These are phyloP conservation scores for Marmota monax DNA, from an alignment of 2,113 vertebrate species.

Conservation along the genomic window DNA sequence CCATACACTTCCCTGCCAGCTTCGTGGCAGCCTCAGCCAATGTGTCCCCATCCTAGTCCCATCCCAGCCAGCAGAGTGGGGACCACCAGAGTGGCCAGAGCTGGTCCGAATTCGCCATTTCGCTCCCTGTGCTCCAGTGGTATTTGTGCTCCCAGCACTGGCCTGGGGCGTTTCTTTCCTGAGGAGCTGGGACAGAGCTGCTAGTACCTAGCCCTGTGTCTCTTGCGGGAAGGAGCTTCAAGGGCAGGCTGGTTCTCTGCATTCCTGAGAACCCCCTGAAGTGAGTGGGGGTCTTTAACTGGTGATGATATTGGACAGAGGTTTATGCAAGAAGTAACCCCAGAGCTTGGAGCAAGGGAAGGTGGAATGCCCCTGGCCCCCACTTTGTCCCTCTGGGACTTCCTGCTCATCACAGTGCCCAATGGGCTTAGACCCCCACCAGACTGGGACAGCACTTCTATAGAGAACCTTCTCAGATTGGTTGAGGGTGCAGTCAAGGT, in stretches of 20 bases:
- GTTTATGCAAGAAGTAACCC: background rate
- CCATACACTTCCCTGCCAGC: slow-evolving; percentile 65
- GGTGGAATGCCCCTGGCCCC: background rate
- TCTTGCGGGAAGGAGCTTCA: background rate
- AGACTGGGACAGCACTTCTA: background rate
- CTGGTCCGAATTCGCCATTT: background rate
- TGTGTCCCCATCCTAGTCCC: slow-evolving; percentile 37
- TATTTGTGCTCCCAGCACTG: background rate
- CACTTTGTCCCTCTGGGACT: background rate
- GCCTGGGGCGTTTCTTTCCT: background rate
- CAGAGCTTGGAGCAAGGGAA: background rate
- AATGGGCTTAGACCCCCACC: background rate
- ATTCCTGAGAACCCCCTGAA: background rate
- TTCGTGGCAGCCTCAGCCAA: slow-evolving; percentile 44
- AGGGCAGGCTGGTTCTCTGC: background rate
- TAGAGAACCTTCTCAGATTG: slow-evolving; percentile 2
- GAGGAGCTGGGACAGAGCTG: slow-evolving; percentile 26
- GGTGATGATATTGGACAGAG: background rate
- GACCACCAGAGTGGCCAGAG: background rate
- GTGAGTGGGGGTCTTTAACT: background rate
- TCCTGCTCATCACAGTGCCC: background rate
- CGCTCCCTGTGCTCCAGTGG: background rate
- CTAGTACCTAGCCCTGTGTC: background rate
- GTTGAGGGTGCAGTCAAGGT: background rate
- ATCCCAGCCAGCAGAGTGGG: slow-evolving; percentile 26